phyloP scores from a whole-genome alignment of 2,888 invertebrate genomes.

The Peribatodes rhomboidaria region DNA sequence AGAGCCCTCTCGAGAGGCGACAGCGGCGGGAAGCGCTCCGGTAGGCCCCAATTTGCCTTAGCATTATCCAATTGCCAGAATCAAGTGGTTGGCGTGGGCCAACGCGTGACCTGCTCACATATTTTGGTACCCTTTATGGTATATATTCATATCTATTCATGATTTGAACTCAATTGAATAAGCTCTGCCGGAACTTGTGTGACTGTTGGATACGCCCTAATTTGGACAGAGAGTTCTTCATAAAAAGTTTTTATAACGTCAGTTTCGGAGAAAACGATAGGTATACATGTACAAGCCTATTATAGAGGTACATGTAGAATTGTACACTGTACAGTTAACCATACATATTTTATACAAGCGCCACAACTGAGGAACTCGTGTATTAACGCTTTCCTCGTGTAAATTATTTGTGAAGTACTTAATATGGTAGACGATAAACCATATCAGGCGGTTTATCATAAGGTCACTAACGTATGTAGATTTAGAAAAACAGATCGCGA shows the following conservation, averaged over 20 bases:
- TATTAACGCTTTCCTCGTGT: constrained; percentile 41
- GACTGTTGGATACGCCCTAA: background rate
- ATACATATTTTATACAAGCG: constrained; percentile 45
- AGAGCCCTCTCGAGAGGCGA: constrained; percentile 71
- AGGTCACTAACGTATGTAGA: constrained; percentile 69
- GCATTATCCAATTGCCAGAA: constrained; percentile 82
- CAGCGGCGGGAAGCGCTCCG: constrained; percentile 74
- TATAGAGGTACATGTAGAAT: too few relatives aligned
- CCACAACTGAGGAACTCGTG: constrained; percentile 65
- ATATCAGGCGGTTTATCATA: constrained; percentile 74
- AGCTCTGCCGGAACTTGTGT: background rate
- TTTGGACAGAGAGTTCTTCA: too few relatives aligned
- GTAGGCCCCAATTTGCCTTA: constrained; percentile 81
- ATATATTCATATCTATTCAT: constrained; percentile 39
- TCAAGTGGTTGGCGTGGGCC: constrained; percentile 85
- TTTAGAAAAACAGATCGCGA: constrained; percentile 72
- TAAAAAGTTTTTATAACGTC: too few relatives aligned
- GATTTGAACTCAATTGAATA: constrained; percentile 10
- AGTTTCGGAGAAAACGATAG: too few relatives aligned
- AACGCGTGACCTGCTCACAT: constrained; percentile 77
- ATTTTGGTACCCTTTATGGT: constrained; percentile 55
- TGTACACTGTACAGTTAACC: background rate
- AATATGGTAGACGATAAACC: constrained; percentile 57
- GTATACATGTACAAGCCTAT: too few relatives aligned
- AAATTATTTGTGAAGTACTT: constrained; percentile 63